Percentiles rank a stretch among this genome's conserved stretches.
These are phyloP conservation scores for Miltochrista miniata DNA, from an alignment of 2,888 invertebrate genomes.

Conservation along the genomic window DNA sequence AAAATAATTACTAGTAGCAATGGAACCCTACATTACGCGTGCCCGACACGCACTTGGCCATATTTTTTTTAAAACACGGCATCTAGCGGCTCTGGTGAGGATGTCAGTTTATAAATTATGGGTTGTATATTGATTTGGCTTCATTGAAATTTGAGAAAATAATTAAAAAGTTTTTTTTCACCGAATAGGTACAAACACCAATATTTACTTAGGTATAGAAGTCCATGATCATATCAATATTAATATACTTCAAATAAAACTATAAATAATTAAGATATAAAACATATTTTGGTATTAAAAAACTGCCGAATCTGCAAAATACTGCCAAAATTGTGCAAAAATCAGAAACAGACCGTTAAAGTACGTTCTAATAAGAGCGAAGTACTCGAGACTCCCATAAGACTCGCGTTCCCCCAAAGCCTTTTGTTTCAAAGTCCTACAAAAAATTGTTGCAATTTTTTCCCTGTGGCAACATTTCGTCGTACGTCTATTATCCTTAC, in stretches of 20 bases:
- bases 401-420: background rate
- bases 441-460: slow-evolving; percentile 21
- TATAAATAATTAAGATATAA: background rate
- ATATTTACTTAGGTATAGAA: background rate
- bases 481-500: slow-evolving; percentile 26
- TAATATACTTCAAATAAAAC: background rate
- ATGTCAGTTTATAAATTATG: slow-evolving; percentile 45
- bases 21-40: no score
- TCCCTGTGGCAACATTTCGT: slow-evolving; percentile 20
- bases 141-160: background rate
- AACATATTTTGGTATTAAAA: no score
- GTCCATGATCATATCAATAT: background rate
- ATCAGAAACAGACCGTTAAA: slow-evolving; percentile 11
- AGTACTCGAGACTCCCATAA: slow-evolving; percentile 4
- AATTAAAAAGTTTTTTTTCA: background rate
- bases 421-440: slow-evolving; percentile 20
- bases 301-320: no score
- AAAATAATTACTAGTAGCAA: no score
- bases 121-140: slow-evolving; percentile 15
- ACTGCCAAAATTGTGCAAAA: background rate
- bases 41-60: no score
- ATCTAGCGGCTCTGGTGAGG: slow-evolving; percentile 50
- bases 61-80: slow-evolving; percentile 67
- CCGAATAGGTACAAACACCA: background rate
- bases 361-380: slow-evolving; percentile 9